These are phyloP conservation scores for Nematolebias whitei DNA, from an alignment of 2,113 vertebrate species.

Conservation along the genomic window DNA sequence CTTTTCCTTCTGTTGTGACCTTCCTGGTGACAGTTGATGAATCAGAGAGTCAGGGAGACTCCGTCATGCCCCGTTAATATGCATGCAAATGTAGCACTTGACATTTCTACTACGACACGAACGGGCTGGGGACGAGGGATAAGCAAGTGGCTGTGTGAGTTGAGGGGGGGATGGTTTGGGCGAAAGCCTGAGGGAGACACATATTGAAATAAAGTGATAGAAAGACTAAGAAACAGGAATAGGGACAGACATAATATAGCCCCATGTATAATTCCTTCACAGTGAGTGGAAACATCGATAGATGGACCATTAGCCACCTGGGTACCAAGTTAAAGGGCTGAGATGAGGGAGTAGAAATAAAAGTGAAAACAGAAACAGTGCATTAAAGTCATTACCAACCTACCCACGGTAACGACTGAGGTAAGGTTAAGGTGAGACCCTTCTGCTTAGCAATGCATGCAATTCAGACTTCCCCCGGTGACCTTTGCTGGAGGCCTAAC, in stretches of 20 bases:
- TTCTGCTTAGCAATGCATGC: conserved; percentile 21
- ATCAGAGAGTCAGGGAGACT: conserved; percentile 76
- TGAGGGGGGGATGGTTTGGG: neutral
- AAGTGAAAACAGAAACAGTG: conserved; percentile 35
- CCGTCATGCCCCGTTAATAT: conserved; percentile 80
- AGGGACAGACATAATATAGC: conserved; percentile 50
- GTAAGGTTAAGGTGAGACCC: conserved; percentile 43
- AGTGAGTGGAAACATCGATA: conserved; percentile 61
- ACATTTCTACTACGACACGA: conserved; percentile 78
- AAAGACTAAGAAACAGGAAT: conserved; percentile 40
- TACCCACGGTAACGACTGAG: conserved; percentile 47
- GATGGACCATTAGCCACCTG: conserved; percentile 67
- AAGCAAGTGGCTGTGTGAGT: conserved; percentile 25
- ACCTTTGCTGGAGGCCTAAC: conserved; percentile 78
- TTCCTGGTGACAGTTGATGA: conserved; percentile 81
- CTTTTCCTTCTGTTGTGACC: conserved; percentile 67
- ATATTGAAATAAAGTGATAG: conserved; percentile 33
- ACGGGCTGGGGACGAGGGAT: conserved; percentile 32
- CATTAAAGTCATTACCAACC: conserved; percentile 44
- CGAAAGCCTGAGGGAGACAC: conserved; percentile 14
- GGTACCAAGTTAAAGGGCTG: conserved; percentile 48
- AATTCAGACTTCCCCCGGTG: conserved; percentile 56
- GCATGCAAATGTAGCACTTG: conserved; percentile 84
- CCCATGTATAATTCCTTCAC: conserved; percentile 58
- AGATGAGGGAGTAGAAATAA: conserved; percentile 48